Base-by-base conservation (phyloP, 1,140 invertebrate genomes). In the Cataglyphis hispanica region DNA sequence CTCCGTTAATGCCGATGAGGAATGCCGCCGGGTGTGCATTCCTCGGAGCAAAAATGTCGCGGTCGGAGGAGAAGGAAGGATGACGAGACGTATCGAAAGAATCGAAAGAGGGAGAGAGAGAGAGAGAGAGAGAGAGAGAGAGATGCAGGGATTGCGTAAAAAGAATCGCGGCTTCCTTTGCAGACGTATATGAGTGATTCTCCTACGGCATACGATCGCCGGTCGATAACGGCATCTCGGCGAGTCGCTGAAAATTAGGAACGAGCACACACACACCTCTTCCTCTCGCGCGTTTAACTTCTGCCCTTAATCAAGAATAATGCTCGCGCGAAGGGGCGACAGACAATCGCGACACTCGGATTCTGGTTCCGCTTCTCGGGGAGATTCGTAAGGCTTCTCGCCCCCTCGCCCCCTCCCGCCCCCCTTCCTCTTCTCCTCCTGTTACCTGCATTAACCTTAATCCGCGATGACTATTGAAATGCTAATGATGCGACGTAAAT, bases 21-120 rank as follows among this genome's bases (percentile, higher is more conserved):
- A 91, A 89, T 92, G 87, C 74, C 86, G 85, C 46, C 76, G 69
- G 58, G 70, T 72, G 81, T 80, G 85, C 89, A 91, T 90, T 90
- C 87, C 76, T 75, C 75, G 78, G 87, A 88, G 84, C 63, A 75
- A 87, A 90, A 89, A 90, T 85, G 80, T 87, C 75, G 87, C 40
- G 88, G 64, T 10, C 16, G 46, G 58, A 58, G 74, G n/a, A 34
- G n/a, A 60, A 31, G 37, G 19, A 64, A 64, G 34, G 53, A n/a
- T 50, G 60, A 34, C 31, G 60, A 69, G 37, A 60, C 34, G n/a
- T n/a, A 58, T 11, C 25, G n/a, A 67, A 87, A 43, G 58, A n/a
- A 75, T 31, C 40, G 7, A 8, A 8, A 31, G 27, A 53, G 31
- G n/a, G 11, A 37, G 37, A 37, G 7, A 37, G 37, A 40, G 40